Conservation (phyloP, 2,797 vertebrate species). For the Synanceia verrucosa region DNA sequence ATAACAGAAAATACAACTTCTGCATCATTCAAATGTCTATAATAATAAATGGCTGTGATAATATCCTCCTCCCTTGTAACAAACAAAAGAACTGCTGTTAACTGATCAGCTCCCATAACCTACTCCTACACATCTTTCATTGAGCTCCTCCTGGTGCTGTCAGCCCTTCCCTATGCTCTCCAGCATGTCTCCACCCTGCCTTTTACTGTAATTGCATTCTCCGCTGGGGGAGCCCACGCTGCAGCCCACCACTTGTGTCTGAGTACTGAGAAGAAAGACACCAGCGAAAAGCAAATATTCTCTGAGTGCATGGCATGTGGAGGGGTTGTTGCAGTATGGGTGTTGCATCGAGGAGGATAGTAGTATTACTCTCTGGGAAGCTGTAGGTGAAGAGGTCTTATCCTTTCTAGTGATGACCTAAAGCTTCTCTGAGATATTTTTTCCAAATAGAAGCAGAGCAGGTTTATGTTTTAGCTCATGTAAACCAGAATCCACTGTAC, state of each 20-base stretch:
- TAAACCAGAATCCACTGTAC: background rate
- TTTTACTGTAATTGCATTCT: constrained; percentile 63
- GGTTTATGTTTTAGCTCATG: background rate
- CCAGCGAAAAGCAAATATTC: constrained; percentile 46
- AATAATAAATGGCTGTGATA: no score
- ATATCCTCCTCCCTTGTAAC: background rate
- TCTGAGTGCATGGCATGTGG: constrained; percentile 20
- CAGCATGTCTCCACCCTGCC: constrained; percentile 43
- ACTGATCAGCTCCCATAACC: constrained; percentile 38
- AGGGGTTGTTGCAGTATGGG: constrained; percentile 12
- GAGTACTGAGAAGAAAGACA: constrained; percentile 30
- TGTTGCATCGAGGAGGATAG: constrained; percentile 43
- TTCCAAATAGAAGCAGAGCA: constrained; percentile 3
- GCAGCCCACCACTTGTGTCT: constrained; percentile 21
- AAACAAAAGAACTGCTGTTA: constrained; percentile 10
- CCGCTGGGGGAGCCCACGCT: constrained; percentile 45
- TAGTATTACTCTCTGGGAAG: constrained; percentile 55
- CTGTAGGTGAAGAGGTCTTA: constrained; percentile 63
- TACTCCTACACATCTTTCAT: constrained; percentile 55
- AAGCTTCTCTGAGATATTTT: constrained; percentile 13
- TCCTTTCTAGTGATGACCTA: constrained; percentile 23
- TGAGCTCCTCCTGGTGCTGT: constrained; percentile 38
- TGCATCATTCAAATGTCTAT: constrained; percentile 2
- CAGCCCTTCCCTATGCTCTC: constrained; percentile 23
- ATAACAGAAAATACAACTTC: background rate